Evolutionary conservation across 2,888 invertebrate species (phyloP), one percentile per base, ranked within the genome.

Genomic region (Rhimphoctona megacephalus): DNA sequence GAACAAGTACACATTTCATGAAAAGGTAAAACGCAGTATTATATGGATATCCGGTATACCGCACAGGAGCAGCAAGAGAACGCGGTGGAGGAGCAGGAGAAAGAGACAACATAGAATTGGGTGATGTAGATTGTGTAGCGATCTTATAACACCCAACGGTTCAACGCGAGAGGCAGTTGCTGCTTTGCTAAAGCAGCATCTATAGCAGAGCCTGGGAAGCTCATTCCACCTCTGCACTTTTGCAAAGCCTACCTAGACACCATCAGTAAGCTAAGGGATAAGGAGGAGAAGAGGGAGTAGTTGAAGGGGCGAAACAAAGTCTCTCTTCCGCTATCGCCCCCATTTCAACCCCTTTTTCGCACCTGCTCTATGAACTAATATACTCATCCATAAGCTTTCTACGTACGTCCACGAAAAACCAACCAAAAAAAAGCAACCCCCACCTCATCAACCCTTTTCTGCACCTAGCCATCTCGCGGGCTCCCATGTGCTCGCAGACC

Each of bases 171-270:
- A 67, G 22, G 25, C 57, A 5, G 69, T 70, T 57, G 25, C 67
- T 67, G 69, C 87, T 81, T 74, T 67, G 80, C 81, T 66, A 69
- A 64, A 85, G 70, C 84, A 77, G 76, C 78, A 46, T 70, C 86
- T 86, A 57, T 25, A 57, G 11, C 57, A 85, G 39, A 43, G 87
- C 87, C 83, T 81, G 72, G 86, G 43, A 74, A 85, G 87, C 81
- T 36, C 66, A 70, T 87, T 85, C 87, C 86, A 86, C 81, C 80
- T 81, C 74, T 70, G 78, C 81, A 64, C 78, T 54, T 69, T 79
- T 43, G 39, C 33, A 22, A 49, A 82, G 74, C 83, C 87, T 81
- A 84, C 57, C 77, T 69, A 74, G 85, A 81, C 64, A 81, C 70
- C 79, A 52, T 33, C 64, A 33, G 64, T 57, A 46, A 81, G 74